phyloP scores from a whole-genome alignment of 2,888 invertebrate genomes.

The Amiota mariae region DNA sequence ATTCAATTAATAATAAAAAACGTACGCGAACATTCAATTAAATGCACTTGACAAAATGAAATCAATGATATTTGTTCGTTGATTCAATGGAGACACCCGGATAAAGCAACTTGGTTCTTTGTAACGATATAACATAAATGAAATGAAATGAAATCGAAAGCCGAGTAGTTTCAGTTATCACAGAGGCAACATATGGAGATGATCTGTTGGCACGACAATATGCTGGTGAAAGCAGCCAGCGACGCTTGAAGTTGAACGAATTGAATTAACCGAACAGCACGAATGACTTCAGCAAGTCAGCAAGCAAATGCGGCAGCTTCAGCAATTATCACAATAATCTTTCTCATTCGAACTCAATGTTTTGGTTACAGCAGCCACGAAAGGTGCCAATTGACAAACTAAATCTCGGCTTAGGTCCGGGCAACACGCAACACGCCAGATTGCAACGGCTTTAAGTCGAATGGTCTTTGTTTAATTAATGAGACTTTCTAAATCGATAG shows the following conservation, averaged over 20 bases:
- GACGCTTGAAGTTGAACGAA: not conserved
- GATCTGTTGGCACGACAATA: not conserved
- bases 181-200: not conserved
- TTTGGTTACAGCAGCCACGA: not conserved
- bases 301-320: not conserved
- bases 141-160: not conserved
- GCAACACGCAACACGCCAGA: too few relatives aligned
- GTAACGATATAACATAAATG: not conserved
- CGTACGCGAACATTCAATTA: not conserved
- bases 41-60: slow-evolving; percentile 6
- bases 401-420: too few relatives aligned
- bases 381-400: too few relatives aligned
- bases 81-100: not conserved
- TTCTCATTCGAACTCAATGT: not conserved
- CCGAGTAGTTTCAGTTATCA: not conserved
- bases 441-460: too few relatives aligned
- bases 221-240: not conserved
- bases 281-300: not conserved
- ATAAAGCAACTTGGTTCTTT: not conserved
- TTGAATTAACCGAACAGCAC: not conserved
- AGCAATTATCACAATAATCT: too few relatives aligned
- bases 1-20: not conserved
- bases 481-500: slow-evolving; percentile 13
- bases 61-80: not conserved
- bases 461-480: slow-evolving; percentile 11